Evolutionary conservation across 2,797 vertebrate genomes (phyloP), one percentile per base, ranked within the genome.

Genomic region (Myripristis murdjan): DNA sequence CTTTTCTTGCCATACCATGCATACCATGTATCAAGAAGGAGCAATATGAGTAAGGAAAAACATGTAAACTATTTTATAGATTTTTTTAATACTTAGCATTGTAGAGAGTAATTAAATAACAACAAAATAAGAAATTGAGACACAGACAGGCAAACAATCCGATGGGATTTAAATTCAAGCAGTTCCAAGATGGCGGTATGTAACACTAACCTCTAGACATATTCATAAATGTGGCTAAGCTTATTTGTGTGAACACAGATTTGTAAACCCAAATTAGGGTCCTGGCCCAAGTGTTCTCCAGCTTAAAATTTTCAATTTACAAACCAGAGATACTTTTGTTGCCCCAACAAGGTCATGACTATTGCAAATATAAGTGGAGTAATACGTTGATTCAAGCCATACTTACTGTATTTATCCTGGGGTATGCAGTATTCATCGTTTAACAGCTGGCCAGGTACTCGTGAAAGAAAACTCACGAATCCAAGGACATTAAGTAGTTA

Each of bases 1-100:
- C 69, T 75, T 61, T 64, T 77, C n/a, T 68, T 81, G 75, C 67
- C 63, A 75, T 69, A 77, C 70, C 66, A 37, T 44, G 37, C 43
- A 28, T 20, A 24, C 23, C 64, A 52, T 76, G 73, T 74, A 63
- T 88, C 59, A 70, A 72, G 70, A 73, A 53, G 47, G 39, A 73
- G 64, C 18, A 57, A 75, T 58, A 47, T 53, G 70, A 61, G 51
- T 24, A n/a, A n/a, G n/a, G n/a, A n/a, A n/a, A n/a, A n/a, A n/a
- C n/a, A n/a, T 2, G n/a, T 8, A 26, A 67, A 53, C 57, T 22
- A 47, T 55, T 31, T 67, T 10, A 57, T 52, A 41, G 52, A 48
- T 43, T 59, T 71, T 31, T 53, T 10, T 73, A n/a, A 55, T 54
- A 61, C 70, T 69, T 58, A 46, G 22, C 2, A 35, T 35, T 35